A percentile compares a stretch with the other conserved stretches of the same genome.
Conservation (phyloP, 2,113 vertebrate genomes). For the Columba janthina region DNA sequence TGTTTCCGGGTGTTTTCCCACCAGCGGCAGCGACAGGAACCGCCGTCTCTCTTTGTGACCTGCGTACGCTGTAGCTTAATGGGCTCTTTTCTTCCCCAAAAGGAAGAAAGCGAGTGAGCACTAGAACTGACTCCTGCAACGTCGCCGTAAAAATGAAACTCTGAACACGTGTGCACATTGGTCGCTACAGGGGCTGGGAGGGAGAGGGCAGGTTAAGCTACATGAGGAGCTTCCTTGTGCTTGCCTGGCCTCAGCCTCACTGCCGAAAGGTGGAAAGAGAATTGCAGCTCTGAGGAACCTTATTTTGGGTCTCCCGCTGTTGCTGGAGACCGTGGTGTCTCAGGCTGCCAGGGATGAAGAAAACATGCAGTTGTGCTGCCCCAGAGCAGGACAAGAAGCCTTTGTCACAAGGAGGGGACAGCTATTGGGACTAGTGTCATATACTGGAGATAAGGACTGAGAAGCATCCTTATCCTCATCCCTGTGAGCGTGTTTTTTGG, state of each 20-base stretch:
- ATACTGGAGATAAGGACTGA: neutral
- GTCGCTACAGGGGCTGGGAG: neutral
- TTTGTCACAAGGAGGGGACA: neutral
- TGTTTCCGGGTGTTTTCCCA: neutral
- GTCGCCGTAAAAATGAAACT: neutral
- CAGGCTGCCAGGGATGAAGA: neutral
- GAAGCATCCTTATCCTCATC: neutral
- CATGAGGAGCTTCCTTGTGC: neutral
- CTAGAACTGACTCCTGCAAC: neutral
- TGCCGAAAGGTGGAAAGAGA: neutral
- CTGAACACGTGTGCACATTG: rapidly evolving
- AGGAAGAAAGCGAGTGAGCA: neutral
- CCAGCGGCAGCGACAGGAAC: neutral
- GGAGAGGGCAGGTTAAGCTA: neutral
- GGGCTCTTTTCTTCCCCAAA: neutral
- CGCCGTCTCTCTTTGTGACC: neutral
- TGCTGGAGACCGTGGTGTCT: neutral
- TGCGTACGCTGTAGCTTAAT: rapidly evolving
- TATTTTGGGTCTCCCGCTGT: rapidly evolving
- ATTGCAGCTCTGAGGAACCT: neutral
- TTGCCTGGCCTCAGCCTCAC: neutral
- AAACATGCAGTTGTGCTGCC: neutral
- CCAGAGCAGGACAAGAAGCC: neutral
- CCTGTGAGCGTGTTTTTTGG: neutral
- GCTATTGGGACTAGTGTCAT: rapidly evolving